phyloP scores from a whole-genome alignment of 2,113 vertebrate genomes.

The Labrus mixtus region DNA sequence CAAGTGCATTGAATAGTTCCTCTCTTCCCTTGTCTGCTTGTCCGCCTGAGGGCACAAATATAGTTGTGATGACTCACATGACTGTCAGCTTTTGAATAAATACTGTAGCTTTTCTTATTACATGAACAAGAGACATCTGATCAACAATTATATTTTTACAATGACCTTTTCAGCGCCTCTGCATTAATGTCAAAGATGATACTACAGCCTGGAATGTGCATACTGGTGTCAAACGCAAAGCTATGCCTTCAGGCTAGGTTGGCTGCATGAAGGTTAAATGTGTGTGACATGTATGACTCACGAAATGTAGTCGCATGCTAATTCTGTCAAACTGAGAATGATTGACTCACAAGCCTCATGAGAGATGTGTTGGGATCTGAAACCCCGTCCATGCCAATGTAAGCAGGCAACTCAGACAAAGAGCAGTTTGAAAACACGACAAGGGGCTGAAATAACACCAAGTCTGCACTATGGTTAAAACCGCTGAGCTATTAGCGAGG shows the following conservation, averaged over 20 bases:
- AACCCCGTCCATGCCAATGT: neutral
- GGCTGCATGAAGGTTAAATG: slow-evolving; percentile 27
- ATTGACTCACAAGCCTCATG: slow-evolving; percentile 36
- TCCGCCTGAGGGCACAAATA: slow-evolving; percentile 35
- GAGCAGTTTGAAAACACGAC: neutral
- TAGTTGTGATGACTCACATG: slow-evolving; percentile 30
- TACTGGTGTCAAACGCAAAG: slow-evolving; percentile 25
- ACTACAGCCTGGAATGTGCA: slow-evolving; percentile 55
- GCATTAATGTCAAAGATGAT: slow-evolving; percentile 52
- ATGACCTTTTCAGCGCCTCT: slow-evolving; percentile 68
- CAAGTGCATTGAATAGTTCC: slow-evolving; percentile 11
- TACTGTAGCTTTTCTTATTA: slow-evolving; percentile 36
- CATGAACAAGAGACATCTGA: slow-evolving; percentile 25
- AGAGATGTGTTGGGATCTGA: slow-evolving; percentile 6
- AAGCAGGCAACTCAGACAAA: neutral
- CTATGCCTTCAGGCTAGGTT: slow-evolving; percentile 39
- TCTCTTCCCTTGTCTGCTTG: slow-evolving; percentile 18
- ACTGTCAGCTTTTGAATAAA: slow-evolving; percentile 32
- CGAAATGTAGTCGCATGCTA: slow-evolving; percentile 49
- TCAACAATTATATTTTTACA: slow-evolving; percentile 63
- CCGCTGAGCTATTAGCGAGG: slow-evolving; percentile 8
- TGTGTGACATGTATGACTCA: slow-evolving; percentile 35
- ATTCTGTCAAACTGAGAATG: slow-evolving; percentile 37
- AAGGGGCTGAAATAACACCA: slow-evolving; percentile 1
- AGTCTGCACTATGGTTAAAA: slow-evolving; percentile 35